Base-by-base conservation (phyloP, 1,140 invertebrate genomes). In the Listronotus bonariensis region DNA sequence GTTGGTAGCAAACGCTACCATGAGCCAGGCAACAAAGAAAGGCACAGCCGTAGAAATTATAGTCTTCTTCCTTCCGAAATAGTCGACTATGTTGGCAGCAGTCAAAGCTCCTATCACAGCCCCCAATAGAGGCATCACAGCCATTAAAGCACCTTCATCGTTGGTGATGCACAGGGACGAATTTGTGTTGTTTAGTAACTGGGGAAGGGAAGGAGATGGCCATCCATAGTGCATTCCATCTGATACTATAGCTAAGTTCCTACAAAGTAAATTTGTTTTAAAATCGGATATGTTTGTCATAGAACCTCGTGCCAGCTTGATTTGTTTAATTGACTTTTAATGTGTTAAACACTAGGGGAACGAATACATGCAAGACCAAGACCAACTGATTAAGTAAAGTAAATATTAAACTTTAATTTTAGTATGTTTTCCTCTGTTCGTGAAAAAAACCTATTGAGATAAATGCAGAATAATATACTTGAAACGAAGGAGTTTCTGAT, bases 81-180 rank as follows among this genome's bases (percentile, higher is more conserved):
- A 83, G 70, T 90, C 87, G 0, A 89, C 82, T 46, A 76, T 32
- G 81, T 70, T 52, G 80, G 82, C 11, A 84, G 81, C 5, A 84
- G 78, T 0, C 86, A 85, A 74, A 0, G 86, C 86, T 5, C 86
- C 85, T 0, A n/a, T 85, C 85, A 1, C 80, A 68, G 45, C 88
- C 79, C 2, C 84, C 86, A 3, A 87, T 86, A 85, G 82, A 31
- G 89, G 76, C 3, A 86, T 83, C 41, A 86, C 32, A 88, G 77
- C 88, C 86, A 89, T 31, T 77, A 86, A 88, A 0, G 86, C 74
- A 68, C 77, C 67, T 1, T 80, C 76, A n/a, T 68, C 38, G 0
- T 67, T 72, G 5, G 60, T 69, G 9, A 74, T 66, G 18, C 67
- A 54, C 11, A 71, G 43, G 6, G 83, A 48, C 66, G 75, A 81